These are phyloP conservation scores for Eubasilissa splendida DNA, from an alignment of 2,888 invertebrate species.

Conservation along the genomic window DNA sequence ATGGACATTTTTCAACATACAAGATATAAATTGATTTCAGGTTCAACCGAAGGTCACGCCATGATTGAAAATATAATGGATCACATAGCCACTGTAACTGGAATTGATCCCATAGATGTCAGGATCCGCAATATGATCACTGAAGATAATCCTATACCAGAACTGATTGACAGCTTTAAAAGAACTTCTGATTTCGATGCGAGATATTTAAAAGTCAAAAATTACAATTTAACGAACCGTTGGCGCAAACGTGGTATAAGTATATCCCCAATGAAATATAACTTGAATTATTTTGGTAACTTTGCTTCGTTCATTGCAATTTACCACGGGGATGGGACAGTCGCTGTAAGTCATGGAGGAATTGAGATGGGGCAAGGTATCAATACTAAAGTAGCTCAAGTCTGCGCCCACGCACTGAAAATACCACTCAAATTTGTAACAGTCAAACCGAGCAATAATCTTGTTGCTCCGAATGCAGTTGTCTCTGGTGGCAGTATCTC, in stretches of 20 bases:
- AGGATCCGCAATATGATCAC: constrained; percentile 71
- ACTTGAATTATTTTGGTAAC: constrained; percentile 70
- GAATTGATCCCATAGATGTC: constrained; percentile 74
- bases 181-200: constrained; percentile 72
- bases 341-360: constrained; percentile 79
- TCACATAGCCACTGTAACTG: constrained; percentile 72
- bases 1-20: no score
- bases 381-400: constrained; percentile 81
- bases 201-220: constrained; percentile 69
- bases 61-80: constrained; percentile 79
- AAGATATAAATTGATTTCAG: not conserved
- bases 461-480: constrained; percentile 78
- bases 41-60: constrained; percentile 70
- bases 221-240: constrained; percentile 77
- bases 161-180: constrained; percentile 74
- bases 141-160: constrained; percentile 63
- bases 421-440: constrained; percentile 77
- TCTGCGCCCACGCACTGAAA: constrained; percentile 78
- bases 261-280: constrained; percentile 78
- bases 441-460: constrained; percentile 77
- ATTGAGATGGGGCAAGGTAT: constrained; percentile 86
- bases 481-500: constrained; percentile 82
- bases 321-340: constrained; percentile 78
- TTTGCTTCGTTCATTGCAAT: constrained; percentile 76
- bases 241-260: constrained; percentile 83